phyloP scores from a whole-genome alignment of 1,140 invertebrate genomes.

The Marisa cornuarietis region DNA sequence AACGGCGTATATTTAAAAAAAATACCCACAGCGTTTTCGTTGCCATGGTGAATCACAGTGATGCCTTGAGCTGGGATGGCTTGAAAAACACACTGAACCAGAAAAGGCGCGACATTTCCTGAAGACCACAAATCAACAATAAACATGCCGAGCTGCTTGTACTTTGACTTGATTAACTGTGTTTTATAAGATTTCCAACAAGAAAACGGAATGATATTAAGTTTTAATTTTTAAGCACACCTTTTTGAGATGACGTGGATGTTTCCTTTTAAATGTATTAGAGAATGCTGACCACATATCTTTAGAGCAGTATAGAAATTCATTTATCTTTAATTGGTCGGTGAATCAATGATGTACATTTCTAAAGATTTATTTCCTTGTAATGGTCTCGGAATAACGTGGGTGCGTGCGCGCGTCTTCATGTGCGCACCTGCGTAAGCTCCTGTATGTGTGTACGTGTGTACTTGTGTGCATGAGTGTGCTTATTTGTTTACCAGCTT shows the following conservation, averaged over 20 bases:
- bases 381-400: too few species aligned
- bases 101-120: neutral
- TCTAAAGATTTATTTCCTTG: too few species aligned
- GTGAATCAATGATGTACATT: too few species aligned
- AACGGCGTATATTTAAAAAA: neutral
- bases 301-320: too few species aligned
- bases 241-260: neutral
- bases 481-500: neutral
- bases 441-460: neutral
- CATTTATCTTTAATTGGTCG: too few species aligned
- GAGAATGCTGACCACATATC: neutral
- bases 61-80: neutral
- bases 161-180: neutral
- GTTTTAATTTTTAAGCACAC: neutral
- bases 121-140: neutral
- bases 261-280: neutral
- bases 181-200: neutral
- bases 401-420: too few species aligned
- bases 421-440: too few species aligned
- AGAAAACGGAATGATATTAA: too few species aligned
- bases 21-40: neutral
- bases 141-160: neutral
- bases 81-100: neutral
- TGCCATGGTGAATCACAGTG: conserved; percentile 5
- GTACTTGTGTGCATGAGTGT: too few species aligned